Evolutionary conservation across 2,888 invertebrate species (phyloP).

Genomic region (Carpatolechia fugitivella): DNA sequence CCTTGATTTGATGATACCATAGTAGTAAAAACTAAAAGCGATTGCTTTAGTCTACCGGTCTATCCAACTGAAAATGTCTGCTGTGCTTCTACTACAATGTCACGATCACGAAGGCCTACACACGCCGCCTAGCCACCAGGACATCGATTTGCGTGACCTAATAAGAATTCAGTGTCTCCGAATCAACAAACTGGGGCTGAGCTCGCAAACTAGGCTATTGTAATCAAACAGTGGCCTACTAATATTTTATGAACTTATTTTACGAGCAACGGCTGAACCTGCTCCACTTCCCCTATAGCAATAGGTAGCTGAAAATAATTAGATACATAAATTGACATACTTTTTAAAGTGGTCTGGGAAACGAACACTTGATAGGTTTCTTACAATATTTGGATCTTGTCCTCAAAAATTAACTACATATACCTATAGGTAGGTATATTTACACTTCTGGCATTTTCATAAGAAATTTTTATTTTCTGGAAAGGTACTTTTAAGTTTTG

Average conservation of each 20-base stretch:
- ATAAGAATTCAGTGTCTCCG: conserved; percentile 15
- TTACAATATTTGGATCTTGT: background rate
- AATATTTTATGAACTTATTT: conserved; percentile 14
- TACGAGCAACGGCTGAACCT: background rate
- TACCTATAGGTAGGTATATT: no score
- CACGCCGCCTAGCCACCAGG: background rate
- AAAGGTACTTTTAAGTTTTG: no score
- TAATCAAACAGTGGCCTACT: conserved; percentile 15
- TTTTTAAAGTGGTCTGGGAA: conserved; percentile 6
- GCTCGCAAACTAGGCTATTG: background rate
- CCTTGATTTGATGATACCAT: no score
- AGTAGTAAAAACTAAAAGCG: no score
- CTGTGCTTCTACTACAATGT: no score
- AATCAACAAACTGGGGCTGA: conserved; percentile 9
- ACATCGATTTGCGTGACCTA: conserved; percentile 17
- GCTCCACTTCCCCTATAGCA: conserved; percentile 6
- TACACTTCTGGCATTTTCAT: no score
- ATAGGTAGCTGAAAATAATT: conserved; percentile 4
- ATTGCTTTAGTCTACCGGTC: no score
- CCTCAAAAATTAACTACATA: background rate
- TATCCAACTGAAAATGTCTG: no score
- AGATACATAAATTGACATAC: background rate
- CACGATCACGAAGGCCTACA: no score
- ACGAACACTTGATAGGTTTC: conserved; percentile 7
- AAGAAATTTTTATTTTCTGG: no score